phyloP scores from a whole-genome alignment of 1,140 invertebrate genomes.

The Adoxophyes honmai region DNA sequence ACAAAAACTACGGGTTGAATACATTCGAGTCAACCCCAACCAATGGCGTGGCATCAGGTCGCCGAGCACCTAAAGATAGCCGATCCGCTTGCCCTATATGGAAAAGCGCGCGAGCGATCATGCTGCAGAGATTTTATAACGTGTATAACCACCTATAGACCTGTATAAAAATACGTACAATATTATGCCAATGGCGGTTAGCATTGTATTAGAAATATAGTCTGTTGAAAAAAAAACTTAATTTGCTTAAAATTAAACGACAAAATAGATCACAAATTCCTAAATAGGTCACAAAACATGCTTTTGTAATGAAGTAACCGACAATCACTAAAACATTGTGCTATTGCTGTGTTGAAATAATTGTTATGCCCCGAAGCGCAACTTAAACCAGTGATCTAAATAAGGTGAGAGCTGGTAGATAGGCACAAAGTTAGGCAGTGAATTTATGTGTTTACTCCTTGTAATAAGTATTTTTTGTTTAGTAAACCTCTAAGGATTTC shows the following conservation, averaged over 20 bases:
- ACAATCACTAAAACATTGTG: background rate
- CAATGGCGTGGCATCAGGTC: background rate
- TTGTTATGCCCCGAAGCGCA: slow-evolving; percentile 1
- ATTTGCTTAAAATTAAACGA: no score
- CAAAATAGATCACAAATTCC: background rate
- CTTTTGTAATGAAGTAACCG: background rate
- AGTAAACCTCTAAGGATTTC: slow-evolving; percentile 4
- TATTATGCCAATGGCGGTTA: no score
- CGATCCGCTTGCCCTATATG: background rate
- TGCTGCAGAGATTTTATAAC: no score
- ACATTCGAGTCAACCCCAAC: background rate
- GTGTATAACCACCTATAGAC: no score
- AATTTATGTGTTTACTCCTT: slow-evolving; percentile 6
- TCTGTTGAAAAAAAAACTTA: no score
- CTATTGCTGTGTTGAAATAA: background rate
- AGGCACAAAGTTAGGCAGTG: background rate
- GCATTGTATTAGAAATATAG: no score
- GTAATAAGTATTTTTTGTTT: slow-evolving; percentile 1
- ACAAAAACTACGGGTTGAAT: background rate
- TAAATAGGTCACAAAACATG: slow-evolving; percentile 6
- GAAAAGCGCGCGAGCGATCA: background rate
- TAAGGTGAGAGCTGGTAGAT: background rate
- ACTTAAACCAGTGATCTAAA: background rate
- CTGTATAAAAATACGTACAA: no score
- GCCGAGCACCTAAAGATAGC: background rate